Evolutionary conservation across 2,888 invertebrate species (phyloP).

Genomic region (Drosophila flavopinicola): DNA sequence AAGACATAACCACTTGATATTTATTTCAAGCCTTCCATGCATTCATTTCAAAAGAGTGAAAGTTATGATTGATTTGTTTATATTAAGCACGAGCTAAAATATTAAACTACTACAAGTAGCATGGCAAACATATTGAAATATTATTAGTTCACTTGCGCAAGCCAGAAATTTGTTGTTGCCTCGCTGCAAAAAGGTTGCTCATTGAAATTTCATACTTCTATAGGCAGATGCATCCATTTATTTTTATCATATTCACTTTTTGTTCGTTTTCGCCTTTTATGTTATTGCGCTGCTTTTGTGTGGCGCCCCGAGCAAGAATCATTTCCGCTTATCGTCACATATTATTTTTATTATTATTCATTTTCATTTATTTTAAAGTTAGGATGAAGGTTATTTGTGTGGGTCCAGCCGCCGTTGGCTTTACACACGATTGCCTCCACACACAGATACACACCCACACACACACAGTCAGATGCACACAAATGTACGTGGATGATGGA

Average conservation of each 20-base stretch:
- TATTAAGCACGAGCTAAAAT: no score
- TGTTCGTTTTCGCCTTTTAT: constrained; percentile 11
- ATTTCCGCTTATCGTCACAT: constrained; percentile 23
- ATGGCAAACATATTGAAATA: neutral
- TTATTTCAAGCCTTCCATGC: no score
- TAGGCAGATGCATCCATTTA: constrained; percentile 6
- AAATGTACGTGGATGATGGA: constrained; percentile 31
- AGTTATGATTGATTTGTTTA: no score
- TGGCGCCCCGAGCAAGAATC: constrained; percentile 4
- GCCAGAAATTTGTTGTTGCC: neutral
- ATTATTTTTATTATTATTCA: constrained; percentile 36
- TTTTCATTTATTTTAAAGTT: constrained; percentile 39
- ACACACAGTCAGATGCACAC: neutral
- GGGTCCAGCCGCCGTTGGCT: constrained; percentile 14
- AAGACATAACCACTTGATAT: no score
- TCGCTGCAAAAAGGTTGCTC: neutral
- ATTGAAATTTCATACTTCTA: neutral
- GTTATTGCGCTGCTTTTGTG: constrained; percentile 10
- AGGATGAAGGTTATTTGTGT: constrained; percentile 6
- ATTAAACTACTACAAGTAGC: no score
- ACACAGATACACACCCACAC: constrained; percentile 7
- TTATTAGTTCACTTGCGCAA: no score
- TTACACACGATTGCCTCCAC: constrained; percentile 44
- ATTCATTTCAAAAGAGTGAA: no score
- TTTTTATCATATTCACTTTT: constrained; percentile 9